Percentiles rank a stretch among this genome's conserved stretches.
Evolutionary conservation across 2,797 vertebrate genomes (phyloP).

Genomic region (Paguma larvata): DNA sequence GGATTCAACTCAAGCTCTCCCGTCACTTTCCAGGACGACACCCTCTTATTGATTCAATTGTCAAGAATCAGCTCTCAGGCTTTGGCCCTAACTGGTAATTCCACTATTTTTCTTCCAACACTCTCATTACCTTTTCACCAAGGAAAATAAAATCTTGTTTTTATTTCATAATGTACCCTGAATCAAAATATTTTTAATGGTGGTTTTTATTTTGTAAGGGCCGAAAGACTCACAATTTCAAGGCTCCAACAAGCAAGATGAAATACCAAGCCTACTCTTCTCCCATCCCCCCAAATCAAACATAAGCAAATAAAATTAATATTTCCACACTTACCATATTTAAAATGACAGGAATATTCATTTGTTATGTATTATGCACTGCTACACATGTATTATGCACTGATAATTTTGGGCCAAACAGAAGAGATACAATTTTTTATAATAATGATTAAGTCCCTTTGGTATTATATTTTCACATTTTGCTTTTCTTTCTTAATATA

Average conservation of each 20-base stretch:
- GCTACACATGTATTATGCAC: not conserved
- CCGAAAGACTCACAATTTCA: not conserved
- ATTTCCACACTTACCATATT: not conserved
- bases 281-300: not conserved
- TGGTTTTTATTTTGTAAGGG: not conserved
- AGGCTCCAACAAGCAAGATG: not conserved
- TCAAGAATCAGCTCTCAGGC: fast-evolving
- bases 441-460: not conserved
- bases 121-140: not conserved
- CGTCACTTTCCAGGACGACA: not conserved
- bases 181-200: not conserved
- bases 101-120: not conserved
- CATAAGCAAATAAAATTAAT: not conserved
- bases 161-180: not conserved
- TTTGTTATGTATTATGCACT: not conserved
- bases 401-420: not conserved
- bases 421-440: not conserved
- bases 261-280: not conserved
- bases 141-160: not conserved
- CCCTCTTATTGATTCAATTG: fast-evolving
- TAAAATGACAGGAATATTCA: not conserved
- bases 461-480: not conserved
- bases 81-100: not conserved
- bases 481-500: not conserved
- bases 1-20: not conserved